Conservation (phyloP, 2,888 invertebrate species). For the Mallateleia sp. region DNA sequence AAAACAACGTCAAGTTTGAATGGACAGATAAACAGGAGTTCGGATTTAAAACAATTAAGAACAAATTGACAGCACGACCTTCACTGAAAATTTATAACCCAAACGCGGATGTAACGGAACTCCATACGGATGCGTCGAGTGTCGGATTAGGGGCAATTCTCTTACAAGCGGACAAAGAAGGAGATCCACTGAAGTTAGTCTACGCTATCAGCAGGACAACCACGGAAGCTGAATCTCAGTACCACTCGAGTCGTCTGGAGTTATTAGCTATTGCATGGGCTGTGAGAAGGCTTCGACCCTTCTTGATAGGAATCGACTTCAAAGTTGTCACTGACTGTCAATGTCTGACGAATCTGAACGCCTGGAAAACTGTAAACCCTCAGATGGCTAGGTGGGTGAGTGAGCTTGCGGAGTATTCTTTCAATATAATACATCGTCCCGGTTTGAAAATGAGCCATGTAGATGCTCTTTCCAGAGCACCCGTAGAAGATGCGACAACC, state of each 20-base stretch:
- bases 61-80: not conserved
- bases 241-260: not conserved
- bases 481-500: not conserved
- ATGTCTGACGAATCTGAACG: not conserved
- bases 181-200: not conserved
- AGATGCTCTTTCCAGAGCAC: not conserved
- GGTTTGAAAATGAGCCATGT: constrained; percentile 29
- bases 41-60: not conserved
- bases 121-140: not conserved
- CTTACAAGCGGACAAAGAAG: not conserved
- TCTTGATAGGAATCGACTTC: constrained; percentile 19
- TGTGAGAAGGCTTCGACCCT: not conserved
- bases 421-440: constrained; percentile 5
- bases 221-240: not conserved
- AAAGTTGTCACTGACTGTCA: constrained; percentile 36
- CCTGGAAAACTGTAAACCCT: constrained; percentile 49
- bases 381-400: constrained; percentile 47
- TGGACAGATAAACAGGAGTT: not conserved
- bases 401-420: constrained; percentile 17
- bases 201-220: not conserved
- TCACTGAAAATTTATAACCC: not conserved
- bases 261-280: no score
- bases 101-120: not conserved
- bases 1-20: not conserved
- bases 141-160: not conserved